Conservation (phyloP, 2,113 vertebrate species). For the Hucho hucho region DNA sequence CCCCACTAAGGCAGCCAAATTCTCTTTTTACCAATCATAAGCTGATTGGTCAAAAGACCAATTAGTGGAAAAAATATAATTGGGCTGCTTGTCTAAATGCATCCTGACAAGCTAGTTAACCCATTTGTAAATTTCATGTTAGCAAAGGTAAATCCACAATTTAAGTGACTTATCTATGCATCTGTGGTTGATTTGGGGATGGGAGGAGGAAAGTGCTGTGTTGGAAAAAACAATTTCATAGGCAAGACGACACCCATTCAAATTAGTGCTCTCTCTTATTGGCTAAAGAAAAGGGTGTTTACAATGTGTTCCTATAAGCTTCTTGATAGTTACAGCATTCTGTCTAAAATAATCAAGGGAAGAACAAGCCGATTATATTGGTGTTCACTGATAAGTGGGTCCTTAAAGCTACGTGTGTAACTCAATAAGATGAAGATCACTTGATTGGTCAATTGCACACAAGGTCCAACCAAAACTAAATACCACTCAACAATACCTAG, state of each 20-base stretch:
- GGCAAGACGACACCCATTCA: not conserved
- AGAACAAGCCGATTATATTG: not conserved
- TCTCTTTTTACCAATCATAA: too few relatives aligned
- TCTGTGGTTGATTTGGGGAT: slow-evolving; percentile 20
- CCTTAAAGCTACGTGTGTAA: slow-evolving; percentile 59
- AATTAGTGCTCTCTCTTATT: not conserved
- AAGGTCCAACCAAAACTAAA: not conserved
- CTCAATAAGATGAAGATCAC: slow-evolving; percentile 12
- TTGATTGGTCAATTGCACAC: not conserved
- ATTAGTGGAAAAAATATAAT: too few relatives aligned
- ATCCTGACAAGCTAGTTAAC: slow-evolving; percentile 5
- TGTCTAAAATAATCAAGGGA: not conserved
- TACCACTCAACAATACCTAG: not conserved
- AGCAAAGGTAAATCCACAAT: slow-evolving; percentile 26
- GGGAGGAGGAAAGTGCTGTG: slow-evolving; percentile 29
- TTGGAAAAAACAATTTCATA: slow-evolving; percentile 47
- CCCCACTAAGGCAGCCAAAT: not conserved
- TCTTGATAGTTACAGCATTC: not conserved
- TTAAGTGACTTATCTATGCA: slow-evolving; percentile 20
- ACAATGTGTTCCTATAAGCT: not conserved
- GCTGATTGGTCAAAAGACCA: too few relatives aligned
- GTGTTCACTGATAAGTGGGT: too few relatives aligned
- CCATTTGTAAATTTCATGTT: not conserved
- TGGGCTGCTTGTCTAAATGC: too few relatives aligned
- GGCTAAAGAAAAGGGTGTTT: not conserved